A percentile compares a stretch with the other conserved stretches of the same genome.
Conservation (phyloP, 1,140 invertebrate genomes). For the Pseudomyrmex concolor region DNA sequence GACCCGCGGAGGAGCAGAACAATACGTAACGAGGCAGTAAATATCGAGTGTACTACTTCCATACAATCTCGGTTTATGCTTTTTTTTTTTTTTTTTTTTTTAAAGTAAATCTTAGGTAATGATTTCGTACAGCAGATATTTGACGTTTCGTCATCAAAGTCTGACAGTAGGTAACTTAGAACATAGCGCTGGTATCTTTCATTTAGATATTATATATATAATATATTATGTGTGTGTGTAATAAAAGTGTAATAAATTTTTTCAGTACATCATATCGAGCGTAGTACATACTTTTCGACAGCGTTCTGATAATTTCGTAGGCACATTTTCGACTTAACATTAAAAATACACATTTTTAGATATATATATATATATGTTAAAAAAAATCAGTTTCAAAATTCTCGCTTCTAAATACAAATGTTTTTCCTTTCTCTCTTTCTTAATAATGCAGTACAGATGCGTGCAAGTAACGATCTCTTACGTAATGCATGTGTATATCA, state of each 20-base stretch:
- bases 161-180: constrained; percentile 41
- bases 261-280: constrained; percentile 30
- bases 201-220: no score
- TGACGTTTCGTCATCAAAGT: constrained; percentile 46
- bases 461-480: constrained; percentile 59
- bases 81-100: constrained; percentile 1
- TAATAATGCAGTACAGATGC: constrained; percentile 65
- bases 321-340: constrained; percentile 67
- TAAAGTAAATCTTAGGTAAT: constrained; percentile 53
- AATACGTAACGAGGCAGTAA: constrained; percentile 49
- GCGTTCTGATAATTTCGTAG: constrained; percentile 67
- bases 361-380: constrained; percentile 51
- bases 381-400: constrained; percentile 63
- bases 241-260: constrained; percentile 26
- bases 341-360: constrained; percentile 60
- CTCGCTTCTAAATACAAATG: constrained; percentile 59
- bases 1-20: constrained; percentile 7
- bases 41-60: constrained; percentile 13
- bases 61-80: not conserved
- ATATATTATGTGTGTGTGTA: no score
- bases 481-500: constrained; percentile 39
- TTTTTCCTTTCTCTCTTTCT: not conserved
- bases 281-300: constrained; percentile 52
- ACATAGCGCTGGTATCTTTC: constrained; percentile 9
- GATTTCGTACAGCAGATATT: constrained; percentile 34